These are phyloP conservation scores for Alosa sapidissima DNA, from an alignment of 2,797 vertebrate species.

Conservation along the genomic window DNA sequence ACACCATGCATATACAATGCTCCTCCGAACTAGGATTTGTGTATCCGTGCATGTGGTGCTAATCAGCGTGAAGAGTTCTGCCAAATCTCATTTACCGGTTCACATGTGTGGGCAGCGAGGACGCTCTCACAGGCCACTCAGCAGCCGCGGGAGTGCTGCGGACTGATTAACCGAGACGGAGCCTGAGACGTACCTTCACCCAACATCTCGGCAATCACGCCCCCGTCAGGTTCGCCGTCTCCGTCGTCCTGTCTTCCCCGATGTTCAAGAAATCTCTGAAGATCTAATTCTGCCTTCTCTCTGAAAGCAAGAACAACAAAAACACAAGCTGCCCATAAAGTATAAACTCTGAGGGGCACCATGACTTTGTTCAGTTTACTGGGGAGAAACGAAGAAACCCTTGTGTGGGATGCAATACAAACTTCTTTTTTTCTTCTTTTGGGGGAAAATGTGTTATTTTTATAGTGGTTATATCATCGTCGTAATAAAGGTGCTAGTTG, in stretches of 20 bases:
- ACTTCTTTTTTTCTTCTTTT: too few species aligned
- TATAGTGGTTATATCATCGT: conserved; percentile 23
- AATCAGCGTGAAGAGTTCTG: conserved; percentile 8
- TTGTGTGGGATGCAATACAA: not conserved
- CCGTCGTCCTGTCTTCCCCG: conserved; percentile 50
- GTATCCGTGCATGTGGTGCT: not conserved
- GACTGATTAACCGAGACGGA: not conserved
- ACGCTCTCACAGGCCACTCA: not conserved
- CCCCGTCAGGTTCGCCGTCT: conserved; percentile 62
- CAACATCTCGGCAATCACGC: conserved; percentile 72
- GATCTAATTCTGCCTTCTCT: conserved; percentile 76
- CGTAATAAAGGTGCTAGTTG: conserved; percentile 39
- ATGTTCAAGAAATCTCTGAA: conserved; percentile 76
- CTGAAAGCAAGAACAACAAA: conserved; percentile 66
- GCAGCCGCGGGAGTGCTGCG: not conserved
- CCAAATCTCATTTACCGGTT: not conserved
- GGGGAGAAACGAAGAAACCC: not conserved
- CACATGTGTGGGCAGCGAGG: not conserved
- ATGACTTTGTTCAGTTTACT: not conserved
- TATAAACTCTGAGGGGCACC: not conserved
- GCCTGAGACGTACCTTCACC: conserved; percentile 72
- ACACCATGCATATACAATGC: not conserved
- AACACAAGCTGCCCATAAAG: not conserved
- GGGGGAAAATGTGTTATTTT: not conserved
- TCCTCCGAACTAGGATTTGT: not conserved